phyloP scores from a whole-genome alignment of 2,113 vertebrate genomes.

The Castor canadensis region DNA sequence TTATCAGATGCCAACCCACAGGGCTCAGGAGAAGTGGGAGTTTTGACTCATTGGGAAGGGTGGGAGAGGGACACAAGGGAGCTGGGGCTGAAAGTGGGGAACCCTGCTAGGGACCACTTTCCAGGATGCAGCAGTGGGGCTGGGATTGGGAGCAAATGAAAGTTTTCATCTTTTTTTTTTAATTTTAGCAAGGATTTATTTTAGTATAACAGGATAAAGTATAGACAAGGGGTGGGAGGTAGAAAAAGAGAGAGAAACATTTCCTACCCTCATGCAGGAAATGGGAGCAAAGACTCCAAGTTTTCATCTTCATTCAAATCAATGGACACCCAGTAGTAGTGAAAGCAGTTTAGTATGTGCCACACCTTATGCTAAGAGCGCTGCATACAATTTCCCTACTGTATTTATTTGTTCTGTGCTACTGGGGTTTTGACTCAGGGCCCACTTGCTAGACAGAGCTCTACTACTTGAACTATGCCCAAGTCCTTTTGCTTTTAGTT shows the following conservation, averaged over 20 bases:
- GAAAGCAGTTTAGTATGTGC: not conserved
- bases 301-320: not conserved
- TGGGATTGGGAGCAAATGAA: not conserved
- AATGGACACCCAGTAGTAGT: not conserved
- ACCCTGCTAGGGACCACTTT: not conserved
- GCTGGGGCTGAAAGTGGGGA: not conserved
- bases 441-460: too few species aligned
- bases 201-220: too few species aligned
- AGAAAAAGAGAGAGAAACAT: too few species aligned
- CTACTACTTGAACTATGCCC: too few species aligned
- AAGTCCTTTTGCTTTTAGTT: too few species aligned
- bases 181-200: too few species aligned
- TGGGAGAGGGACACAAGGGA: not conserved
- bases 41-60: slow-evolving; percentile 39
- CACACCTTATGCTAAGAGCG: not conserved
- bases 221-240: too few species aligned
- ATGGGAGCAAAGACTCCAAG: too few species aligned
- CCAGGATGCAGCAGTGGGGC: not conserved
- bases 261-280: too few species aligned
- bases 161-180: not conserved
- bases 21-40: slow-evolving; percentile 15
- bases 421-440: too few species aligned
- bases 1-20: slow-evolving; percentile 56
- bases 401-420: not conserved
- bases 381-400: not conserved